Conservation (phyloP, 2,888 invertebrate species). For the Shargacucullia verbasci region DNA sequence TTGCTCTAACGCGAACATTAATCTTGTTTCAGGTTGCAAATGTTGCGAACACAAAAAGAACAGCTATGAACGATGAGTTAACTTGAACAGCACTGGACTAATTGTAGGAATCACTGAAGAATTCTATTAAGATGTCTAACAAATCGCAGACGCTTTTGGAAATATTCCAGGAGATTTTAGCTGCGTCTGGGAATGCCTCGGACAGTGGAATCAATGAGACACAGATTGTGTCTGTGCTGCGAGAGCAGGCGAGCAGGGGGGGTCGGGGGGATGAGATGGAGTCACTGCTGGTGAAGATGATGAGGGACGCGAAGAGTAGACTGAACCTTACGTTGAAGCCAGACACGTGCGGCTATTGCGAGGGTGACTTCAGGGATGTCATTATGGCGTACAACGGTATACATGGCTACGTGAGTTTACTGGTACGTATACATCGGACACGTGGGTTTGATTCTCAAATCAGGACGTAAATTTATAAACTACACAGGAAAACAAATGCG, state of each 20-base stretch:
- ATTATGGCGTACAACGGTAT: conserved; percentile 91
- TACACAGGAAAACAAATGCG: background rate
- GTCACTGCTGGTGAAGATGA: conserved; percentile 74
- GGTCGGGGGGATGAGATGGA: conserved; percentile 73
- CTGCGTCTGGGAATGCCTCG: conserved; percentile 81
- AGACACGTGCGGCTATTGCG: conserved; percentile 88
- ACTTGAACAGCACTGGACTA: conserved; percentile 11
- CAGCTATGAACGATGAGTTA: conserved; percentile 32
- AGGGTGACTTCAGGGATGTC: conserved; percentile 89
- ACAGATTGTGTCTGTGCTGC: conserved; percentile 75
- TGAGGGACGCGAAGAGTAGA: conserved; percentile 76
- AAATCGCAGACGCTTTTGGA: conserved; percentile 79
- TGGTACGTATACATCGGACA: conserved; percentile 92
- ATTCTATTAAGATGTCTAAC: conserved; percentile 75
- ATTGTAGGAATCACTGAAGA: conserved; percentile 16
- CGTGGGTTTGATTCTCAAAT: no score
- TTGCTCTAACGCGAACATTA: conserved; percentile 28
- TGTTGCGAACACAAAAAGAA: conserved; percentile 14
- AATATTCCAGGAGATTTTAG: conserved; percentile 83
- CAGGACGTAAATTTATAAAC: no score
- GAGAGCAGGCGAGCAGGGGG: conserved; percentile 74
- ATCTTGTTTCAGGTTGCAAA: conserved; percentile 53
- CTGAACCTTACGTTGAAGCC: conserved; percentile 73
- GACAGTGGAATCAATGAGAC: conserved; percentile 77
- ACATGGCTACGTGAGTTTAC: conserved; percentile 95